Evolutionary conservation across 2,113 vertebrate species (phyloP).

Genomic region (Dipodomys stephensi): DNA sequence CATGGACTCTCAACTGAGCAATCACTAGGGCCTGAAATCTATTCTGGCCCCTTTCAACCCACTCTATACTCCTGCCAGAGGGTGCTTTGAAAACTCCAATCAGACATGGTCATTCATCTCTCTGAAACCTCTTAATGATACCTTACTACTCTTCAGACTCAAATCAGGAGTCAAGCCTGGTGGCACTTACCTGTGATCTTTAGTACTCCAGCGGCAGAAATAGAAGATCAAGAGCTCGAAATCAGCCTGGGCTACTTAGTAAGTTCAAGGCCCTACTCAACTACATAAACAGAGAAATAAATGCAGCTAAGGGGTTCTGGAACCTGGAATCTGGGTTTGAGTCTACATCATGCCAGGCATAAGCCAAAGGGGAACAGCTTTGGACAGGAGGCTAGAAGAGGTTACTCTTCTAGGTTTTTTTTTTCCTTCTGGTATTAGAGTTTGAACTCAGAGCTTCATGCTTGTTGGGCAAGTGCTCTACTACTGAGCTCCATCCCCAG

Average conservation of each 20-base stretch:
- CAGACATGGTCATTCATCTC: background rate
- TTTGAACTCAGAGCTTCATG: too few relatives aligned
- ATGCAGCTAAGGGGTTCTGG: background rate
- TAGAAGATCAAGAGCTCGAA: too few relatives aligned
- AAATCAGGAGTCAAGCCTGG: background rate
- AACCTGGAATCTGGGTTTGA: background rate
- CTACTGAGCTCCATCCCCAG: too few relatives aligned
- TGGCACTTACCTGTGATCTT: too few relatives aligned
- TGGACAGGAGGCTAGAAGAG: background rate
- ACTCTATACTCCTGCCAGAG: background rate
- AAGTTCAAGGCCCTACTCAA: background rate
- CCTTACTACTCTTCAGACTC: background rate
- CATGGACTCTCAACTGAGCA: background rate
- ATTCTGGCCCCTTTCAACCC: background rate
- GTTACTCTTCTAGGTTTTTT: too few relatives aligned
- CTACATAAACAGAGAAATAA: background rate
- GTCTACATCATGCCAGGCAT: background rate
- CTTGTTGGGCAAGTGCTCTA: too few relatives aligned
- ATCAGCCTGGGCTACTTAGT: background rate
- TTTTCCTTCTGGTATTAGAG: too few relatives aligned
- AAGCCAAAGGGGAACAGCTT: background rate
- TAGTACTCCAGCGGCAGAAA: too few relatives aligned
- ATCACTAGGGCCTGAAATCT: background rate
- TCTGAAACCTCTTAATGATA: constrained; percentile 7
- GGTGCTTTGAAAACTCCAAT: constrained; percentile 12